A percentile compares a stretch with the other conserved stretches of the same genome.
phyloP scores from a whole-genome alignment of 2,113 vertebrate genomes.

The Asarcornis scutulata region DNA sequence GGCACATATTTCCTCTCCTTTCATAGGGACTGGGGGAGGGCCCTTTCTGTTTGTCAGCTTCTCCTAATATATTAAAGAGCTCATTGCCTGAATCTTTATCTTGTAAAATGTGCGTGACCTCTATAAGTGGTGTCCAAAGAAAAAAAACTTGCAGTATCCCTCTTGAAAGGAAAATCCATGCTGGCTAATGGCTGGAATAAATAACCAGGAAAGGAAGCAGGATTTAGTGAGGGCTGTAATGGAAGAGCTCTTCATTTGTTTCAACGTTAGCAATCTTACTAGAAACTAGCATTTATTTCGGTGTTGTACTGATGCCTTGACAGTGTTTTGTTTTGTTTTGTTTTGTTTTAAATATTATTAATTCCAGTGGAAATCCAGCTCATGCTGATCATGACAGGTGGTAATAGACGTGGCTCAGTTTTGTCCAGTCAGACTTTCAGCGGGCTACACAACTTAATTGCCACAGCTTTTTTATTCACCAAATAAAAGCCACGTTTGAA shows the following conservation, averaged over 20 bases:
- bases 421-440: background rate
- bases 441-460: background rate
- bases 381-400: background rate
- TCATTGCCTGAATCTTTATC: conserved; percentile 25
- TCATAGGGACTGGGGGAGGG: conserved; percentile 61
- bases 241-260: background rate
- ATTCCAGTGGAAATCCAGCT: background rate
- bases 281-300: background rate
- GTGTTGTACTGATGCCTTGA: background rate
- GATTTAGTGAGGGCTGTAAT: background rate
- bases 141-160: background rate
- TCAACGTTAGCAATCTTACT: background rate
- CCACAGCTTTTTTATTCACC: background rate
- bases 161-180: conserved; percentile 17
- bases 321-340: background rate
- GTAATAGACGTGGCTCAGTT: background rate
- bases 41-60: conserved; percentile 48
- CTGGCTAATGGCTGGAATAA: conserved; percentile 17
- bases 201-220: background rate
- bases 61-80: conserved; percentile 63
- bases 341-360: background rate
- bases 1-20: conserved; percentile 61
- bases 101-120: conserved; percentile 23
- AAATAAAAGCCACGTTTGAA: background rate
- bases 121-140: conserved; percentile 42